Evolutionary conservation across 2,113 vertebrate genomes (phyloP).

Genomic region (Regulus satrapa): DNA sequence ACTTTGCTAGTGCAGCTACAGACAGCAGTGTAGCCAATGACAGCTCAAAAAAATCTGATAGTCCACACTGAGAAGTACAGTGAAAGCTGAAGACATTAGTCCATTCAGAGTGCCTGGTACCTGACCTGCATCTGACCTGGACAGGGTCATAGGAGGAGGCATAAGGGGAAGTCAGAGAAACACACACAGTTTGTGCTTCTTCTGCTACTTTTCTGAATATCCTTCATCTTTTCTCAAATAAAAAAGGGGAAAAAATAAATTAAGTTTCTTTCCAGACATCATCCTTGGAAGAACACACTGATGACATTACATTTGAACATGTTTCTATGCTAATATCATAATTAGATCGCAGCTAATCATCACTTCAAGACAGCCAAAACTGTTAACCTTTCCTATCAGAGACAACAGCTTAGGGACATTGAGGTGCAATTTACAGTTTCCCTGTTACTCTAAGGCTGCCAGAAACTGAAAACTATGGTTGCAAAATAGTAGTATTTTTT

Average conservation of each 20-base stretch:
- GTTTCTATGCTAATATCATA: not conserved
- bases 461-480: not conserved
- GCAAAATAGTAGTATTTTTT: not conserved
- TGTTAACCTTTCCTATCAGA: not conserved
- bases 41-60: not conserved
- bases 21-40: not conserved
- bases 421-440: not conserved
- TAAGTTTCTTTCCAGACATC: not conserved
- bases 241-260: rapidly evolving
- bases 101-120: not conserved
- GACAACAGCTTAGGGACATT: not conserved
- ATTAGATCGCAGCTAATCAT: not conserved
- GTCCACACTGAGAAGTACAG: not conserved
- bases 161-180: not conserved
- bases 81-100: not conserved
- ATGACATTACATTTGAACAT: not conserved
- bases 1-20: not conserved
- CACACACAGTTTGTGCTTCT: not conserved
- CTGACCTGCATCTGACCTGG: not conserved
- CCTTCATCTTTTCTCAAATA: not conserved
- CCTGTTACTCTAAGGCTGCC: not conserved
- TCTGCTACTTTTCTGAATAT: not conserved
- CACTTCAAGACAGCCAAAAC: not conserved
- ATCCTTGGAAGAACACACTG: not conserved
- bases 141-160: not conserved